phyloP scores from a whole-genome alignment of 2,888 invertebrate species.

The Synergus umbraculus region DNA sequence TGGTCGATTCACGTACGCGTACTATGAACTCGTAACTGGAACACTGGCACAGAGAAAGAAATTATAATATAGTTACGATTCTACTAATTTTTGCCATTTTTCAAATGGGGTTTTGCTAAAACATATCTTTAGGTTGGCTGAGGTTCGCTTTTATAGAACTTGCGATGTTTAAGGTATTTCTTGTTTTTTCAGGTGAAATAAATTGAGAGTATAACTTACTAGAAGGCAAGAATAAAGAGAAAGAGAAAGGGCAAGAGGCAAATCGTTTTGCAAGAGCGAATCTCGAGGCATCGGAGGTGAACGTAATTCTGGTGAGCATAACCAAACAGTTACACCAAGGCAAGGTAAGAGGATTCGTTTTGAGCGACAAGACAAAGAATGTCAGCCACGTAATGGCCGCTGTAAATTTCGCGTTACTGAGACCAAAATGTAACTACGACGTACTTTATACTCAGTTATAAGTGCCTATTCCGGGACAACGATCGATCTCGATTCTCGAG shows the following conservation, averaged over 20 bases:
- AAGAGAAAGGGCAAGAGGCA: conserved; percentile 58
- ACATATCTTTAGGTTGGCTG: not conserved
- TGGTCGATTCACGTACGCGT: not conserved
- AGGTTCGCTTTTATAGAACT: not conserved
- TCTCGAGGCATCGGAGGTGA: conserved; percentile 46
- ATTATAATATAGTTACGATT: not conserved
- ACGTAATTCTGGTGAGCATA: conserved; percentile 54
- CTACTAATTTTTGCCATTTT: not conserved
- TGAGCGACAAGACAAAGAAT: conserved; percentile 74
- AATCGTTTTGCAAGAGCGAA: conserved; percentile 66
- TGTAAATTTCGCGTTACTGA: conserved; percentile 71
- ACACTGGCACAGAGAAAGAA: conserved; percentile 2
- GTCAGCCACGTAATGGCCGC: conserved; percentile 70
- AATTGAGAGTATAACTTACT: conserved; percentile 45
- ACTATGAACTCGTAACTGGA: not conserved
- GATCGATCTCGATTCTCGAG: conserved; percentile 34
- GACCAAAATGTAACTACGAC: conserved; percentile 45
- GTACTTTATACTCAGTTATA: conserved; percentile 32
- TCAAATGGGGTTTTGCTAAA: too few species aligned
- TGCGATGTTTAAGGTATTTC: not conserved
- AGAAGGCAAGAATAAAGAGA: conserved; percentile 47
- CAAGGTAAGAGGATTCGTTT: conserved; percentile 54
- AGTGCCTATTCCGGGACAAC: conserved; percentile 31
- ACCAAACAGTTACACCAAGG: conserved; percentile 50
- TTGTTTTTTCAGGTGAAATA: conserved; percentile 41